phyloP scores from a whole-genome alignment of 2,888 invertebrate species.

The Chrysolina haemoptera region DNA sequence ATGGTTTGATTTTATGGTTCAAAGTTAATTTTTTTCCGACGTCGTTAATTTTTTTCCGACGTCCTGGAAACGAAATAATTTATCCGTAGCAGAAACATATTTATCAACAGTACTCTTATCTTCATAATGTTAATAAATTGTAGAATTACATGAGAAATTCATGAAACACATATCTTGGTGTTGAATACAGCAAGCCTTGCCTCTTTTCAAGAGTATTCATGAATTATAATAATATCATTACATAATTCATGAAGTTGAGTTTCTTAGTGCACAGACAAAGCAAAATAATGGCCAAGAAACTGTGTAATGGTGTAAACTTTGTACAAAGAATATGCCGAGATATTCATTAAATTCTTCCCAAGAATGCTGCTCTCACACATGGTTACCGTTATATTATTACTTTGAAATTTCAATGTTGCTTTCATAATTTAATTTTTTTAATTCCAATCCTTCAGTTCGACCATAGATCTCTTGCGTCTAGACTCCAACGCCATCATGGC shows the following conservation, averaged over 20 bases:
- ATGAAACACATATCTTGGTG: conserved; percentile 28
- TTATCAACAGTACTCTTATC: conserved; percentile 25
- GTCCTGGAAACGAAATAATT: conserved; percentile 11
- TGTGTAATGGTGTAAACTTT: conserved; percentile 43
- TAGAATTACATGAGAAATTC: conserved; percentile 33
- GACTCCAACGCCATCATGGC: too few species aligned
- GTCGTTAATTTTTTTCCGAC: too few species aligned
- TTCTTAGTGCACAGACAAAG: conserved; percentile 45
- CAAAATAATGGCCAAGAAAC: conserved; percentile 40
- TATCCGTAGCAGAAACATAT: conserved; percentile 25
- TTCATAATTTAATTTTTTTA: too few species aligned
- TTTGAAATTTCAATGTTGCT: conserved; percentile 40
- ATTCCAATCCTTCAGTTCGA: too few species aligned
- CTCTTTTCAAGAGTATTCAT: conserved; percentile 37
- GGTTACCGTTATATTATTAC: conserved; percentile 52
- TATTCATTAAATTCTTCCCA: conserved; percentile 49
- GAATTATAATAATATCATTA: conserved; percentile 41
- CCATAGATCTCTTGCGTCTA: too few species aligned
- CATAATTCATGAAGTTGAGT: conserved; percentile 48
- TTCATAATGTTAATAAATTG: conserved; percentile 29
- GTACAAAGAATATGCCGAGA: conserved; percentile 40
- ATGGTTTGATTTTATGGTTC: neutral
- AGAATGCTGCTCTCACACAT: conserved; percentile 54
- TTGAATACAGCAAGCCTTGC: conserved; percentile 26
- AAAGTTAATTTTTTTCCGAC: conserved; percentile 2